Conservation (phyloP, 2,797 vertebrate species). For the Eupleurogrammus muticus region DNA sequence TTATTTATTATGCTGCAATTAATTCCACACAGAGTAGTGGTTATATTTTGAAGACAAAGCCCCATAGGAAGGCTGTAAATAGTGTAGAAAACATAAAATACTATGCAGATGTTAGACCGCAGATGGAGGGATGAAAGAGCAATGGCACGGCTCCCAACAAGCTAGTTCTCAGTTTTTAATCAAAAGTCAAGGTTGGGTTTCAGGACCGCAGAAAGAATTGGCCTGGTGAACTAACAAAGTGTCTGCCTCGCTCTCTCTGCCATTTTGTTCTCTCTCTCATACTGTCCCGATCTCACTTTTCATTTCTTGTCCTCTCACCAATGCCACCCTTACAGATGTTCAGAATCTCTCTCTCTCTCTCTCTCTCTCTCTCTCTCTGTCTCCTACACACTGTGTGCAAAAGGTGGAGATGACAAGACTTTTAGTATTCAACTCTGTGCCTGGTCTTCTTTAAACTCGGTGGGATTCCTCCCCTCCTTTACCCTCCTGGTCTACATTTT, state of each 20-base stretch:
- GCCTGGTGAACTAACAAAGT: slow-evolving; percentile 29
- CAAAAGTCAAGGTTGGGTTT: slow-evolving; percentile 39
- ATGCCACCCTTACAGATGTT: slow-evolving; percentile 32
- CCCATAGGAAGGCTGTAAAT: background rate
- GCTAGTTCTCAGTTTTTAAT: slow-evolving; percentile 20
- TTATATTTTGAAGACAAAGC: slow-evolving; percentile 3
- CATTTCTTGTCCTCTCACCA: slow-evolving; percentile 23
- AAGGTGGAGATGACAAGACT: slow-evolving; percentile 43
- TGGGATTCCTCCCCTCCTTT: slow-evolving; percentile 42
- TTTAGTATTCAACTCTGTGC: slow-evolving; percentile 62
- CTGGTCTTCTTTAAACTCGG: slow-evolving; percentile 57
- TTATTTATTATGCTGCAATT: background rate
- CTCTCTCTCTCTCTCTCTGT: slow-evolving; percentile 20
- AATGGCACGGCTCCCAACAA: slow-evolving; percentile 2
- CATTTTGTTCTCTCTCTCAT: slow-evolving; percentile 28
- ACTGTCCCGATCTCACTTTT: slow-evolving; percentile 26
- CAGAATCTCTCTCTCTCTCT: slow-evolving; percentile 22
- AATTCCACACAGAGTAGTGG: slow-evolving; percentile 7
- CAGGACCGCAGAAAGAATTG: slow-evolving; percentile 22
- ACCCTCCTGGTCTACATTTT: slow-evolving; percentile 34
- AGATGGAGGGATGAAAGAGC: slow-evolving; percentile 10
- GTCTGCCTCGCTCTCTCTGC: slow-evolving; percentile 22
- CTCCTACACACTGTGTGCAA: slow-evolving; percentile 32
- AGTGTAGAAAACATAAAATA: slow-evolving; percentile 13
- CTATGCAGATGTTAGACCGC: slow-evolving; percentile 7